A percentile compares a stretch with the other conserved stretches of the same genome.
Evolutionary conservation across 1,140 invertebrate species (phyloP).

Genomic region (Cydia fagiglandana): DNA sequence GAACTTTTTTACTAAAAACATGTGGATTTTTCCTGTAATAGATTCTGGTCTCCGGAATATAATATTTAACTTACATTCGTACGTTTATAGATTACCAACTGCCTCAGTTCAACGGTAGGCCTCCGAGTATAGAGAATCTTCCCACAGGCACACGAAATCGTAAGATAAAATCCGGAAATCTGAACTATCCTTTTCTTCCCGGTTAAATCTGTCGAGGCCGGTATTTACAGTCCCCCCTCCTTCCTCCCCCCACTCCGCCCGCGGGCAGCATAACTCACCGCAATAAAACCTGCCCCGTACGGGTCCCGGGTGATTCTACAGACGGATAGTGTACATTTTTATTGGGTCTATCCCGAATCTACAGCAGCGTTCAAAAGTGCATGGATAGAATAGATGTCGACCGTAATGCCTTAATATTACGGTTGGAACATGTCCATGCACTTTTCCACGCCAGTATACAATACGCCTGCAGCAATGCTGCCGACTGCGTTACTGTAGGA

Average conservation of each 20-base stretch:
- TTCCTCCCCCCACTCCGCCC: neutral
- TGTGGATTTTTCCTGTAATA: too few species aligned
- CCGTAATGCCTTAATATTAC: too few species aligned
- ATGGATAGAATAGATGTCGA: too few species aligned
- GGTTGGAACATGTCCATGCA: too few species aligned
- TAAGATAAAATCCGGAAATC: neutral
- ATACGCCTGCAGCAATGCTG: neutral
- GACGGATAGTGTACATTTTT: neutral
- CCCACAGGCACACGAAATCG: neutral
- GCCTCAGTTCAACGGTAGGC: too few species aligned
- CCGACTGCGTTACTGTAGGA: too few species aligned
- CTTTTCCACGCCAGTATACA: too few species aligned
- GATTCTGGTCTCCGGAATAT: too few species aligned
- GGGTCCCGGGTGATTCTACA: neutral
- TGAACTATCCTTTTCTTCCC: slow-evolving; percentile 1
- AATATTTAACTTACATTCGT: too few species aligned
- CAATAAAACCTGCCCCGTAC: neutral
- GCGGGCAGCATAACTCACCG: neutral
- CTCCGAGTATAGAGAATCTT: neutral
- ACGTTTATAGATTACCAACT: neutral
- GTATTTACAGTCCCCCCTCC: neutral
- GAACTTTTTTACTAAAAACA: too few species aligned
- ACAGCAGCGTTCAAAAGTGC: too few species aligned
- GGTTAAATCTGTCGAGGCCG: neutral
- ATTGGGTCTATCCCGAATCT: neutral